These are phyloP conservation scores for Drosophila subquinaria DNA, from an alignment of 2,888 invertebrate genomes.

Conservation along the genomic window DNA sequence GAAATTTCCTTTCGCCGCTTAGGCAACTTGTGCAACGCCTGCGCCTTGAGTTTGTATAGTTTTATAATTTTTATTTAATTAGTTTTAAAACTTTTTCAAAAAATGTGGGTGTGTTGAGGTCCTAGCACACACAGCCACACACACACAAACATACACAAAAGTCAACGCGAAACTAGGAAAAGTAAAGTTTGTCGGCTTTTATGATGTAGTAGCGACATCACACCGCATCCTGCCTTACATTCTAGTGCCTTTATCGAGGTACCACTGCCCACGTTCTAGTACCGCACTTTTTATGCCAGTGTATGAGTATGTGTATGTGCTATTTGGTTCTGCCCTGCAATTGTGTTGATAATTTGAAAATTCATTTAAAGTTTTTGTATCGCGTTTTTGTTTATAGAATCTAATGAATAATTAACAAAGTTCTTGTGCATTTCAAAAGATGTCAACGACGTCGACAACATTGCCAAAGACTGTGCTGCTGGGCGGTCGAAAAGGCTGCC, in stretches of 20 bases:
- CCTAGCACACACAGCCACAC: constrained; percentile 28
- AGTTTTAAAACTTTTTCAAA: constrained; percentile 79
- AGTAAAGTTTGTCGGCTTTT: constrained; percentile 77
- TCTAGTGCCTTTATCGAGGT: constrained; percentile 47
- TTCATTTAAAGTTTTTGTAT: constrained; percentile 83
- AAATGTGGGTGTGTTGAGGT: constrained; percentile 51
- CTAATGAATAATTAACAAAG: constrained; percentile 82
- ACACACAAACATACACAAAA: constrained; percentile 33
- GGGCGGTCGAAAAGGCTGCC: constrained; percentile 65
- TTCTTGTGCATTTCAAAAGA: constrained; percentile 79
- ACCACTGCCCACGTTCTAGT: constrained; percentile 54
- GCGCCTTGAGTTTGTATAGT: constrained; percentile 76
- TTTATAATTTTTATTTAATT: constrained; percentile 83
- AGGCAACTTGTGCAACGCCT: constrained; percentile 61
- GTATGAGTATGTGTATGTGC: constrained; percentile 21
- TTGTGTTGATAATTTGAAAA: constrained; percentile 83
- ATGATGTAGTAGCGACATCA: constrained; percentile 72
- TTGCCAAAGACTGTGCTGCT: constrained; percentile 51
- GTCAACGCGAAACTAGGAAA: constrained; percentile 50
- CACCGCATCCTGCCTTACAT: constrained; percentile 11
- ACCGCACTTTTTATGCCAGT: constrained; percentile 13
- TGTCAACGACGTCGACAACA: constrained; percentile 61
- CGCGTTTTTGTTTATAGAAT: constrained; percentile 83
- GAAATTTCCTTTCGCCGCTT: constrained; percentile 61
- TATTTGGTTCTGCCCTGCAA: constrained; percentile 76